Conservation (phyloP, 2,888 invertebrate species). For the Chrysotoxum bicinctum region DNA sequence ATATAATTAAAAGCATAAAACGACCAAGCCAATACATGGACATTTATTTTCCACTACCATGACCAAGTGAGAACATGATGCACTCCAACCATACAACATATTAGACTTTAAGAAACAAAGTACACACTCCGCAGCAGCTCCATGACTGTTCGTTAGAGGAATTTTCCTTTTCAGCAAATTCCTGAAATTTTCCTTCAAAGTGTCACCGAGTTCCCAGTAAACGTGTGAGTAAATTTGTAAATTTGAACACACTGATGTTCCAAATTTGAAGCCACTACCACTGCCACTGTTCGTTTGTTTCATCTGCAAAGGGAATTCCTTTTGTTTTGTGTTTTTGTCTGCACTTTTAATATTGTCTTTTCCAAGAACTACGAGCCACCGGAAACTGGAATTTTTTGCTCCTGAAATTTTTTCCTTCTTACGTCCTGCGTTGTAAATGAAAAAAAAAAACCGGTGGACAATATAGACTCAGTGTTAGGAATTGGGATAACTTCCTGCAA, state of each 20-base stretch:
- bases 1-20: background rate
- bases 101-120: background rate
- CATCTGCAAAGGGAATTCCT: conserved; percentile 64
- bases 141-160: background rate
- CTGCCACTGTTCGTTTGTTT: too few species aligned
- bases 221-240: conserved; percentile 5
- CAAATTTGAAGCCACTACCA: conserved; percentile 1
- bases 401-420: conserved; percentile 1
- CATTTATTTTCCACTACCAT: background rate
- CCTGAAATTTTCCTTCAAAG: conserved; percentile 49
- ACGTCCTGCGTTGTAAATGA: background rate
- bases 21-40: background rate
- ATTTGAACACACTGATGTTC: background rate
- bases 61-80: background rate
- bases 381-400: background rate
- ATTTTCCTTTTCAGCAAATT: conserved; percentile 46
- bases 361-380: background rate
- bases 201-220: conserved; percentile 47
- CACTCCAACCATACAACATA: background rate
- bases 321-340: conserved; percentile 3
- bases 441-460: conserved; percentile 38
- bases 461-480: conserved; percentile 1
- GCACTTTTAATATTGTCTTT: conserved; percentile 56
- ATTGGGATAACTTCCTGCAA: conserved; percentile 5
- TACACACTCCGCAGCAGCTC: background rate